These are phyloP conservation scores for Cichladusa arquata DNA, from an alignment of 2,113 vertebrate species.

Conservation along the genomic window DNA sequence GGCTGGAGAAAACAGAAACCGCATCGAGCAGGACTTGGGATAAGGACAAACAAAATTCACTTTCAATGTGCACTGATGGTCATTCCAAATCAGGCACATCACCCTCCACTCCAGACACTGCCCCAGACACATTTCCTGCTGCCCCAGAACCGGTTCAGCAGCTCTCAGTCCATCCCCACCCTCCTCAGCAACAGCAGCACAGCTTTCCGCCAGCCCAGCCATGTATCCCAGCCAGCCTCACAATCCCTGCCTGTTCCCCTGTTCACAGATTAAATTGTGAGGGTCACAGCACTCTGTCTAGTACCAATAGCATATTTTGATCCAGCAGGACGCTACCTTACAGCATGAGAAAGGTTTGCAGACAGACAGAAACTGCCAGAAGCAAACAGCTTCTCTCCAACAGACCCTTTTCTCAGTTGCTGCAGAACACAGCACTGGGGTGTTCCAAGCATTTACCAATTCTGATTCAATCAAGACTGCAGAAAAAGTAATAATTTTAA, in stretches of 20 bases:
- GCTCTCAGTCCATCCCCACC: background rate
- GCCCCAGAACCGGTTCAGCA: background rate
- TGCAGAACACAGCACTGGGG: background rate
- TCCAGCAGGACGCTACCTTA: background rate
- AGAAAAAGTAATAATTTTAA: background rate
- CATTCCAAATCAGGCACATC: background rate
- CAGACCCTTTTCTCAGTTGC: background rate
- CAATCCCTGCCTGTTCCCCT: background rate
- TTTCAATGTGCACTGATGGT: background rate
- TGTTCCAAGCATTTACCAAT: background rate
- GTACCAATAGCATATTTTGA: background rate
- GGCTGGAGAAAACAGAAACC: fast-evolving
- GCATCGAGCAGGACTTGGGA: background rate
- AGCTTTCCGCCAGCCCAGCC: background rate
- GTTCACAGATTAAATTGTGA: background rate
- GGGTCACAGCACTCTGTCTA: background rate
- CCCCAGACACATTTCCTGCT: background rate
- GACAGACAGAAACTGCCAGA: background rate
- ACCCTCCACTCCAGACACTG: background rate
- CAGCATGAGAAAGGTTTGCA: background rate
- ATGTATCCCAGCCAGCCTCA: background rate
- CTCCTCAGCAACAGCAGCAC: background rate
- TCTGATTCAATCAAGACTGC: background rate
- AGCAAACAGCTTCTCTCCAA: background rate
- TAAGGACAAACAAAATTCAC: background rate